Conservation (phyloP, 2,113 vertebrate species). For the Anolis carolinensis region DNA sequence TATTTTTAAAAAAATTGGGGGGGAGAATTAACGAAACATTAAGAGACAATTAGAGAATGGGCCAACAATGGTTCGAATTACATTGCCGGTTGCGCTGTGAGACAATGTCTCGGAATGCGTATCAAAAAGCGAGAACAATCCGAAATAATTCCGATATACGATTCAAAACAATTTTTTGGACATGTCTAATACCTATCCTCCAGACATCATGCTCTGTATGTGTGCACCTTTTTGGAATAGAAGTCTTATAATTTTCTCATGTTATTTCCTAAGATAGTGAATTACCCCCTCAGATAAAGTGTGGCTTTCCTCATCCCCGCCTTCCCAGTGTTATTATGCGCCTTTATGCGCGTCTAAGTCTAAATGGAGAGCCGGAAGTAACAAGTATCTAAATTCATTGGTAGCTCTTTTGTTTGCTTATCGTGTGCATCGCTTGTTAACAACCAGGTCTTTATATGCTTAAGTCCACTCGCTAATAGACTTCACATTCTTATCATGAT, state of each 20-base stretch:
- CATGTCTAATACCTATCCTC: not conserved
- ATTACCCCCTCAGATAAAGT: conserved; percentile 40
- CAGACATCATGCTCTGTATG: not conserved
- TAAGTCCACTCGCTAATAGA: conserved; percentile 62
- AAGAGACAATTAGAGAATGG: too few relatives aligned
- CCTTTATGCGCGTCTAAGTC: conserved; percentile 52
- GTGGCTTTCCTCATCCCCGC: not conserved
- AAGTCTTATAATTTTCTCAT: conserved; percentile 16
- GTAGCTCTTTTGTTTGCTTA: conserved; percentile 65
- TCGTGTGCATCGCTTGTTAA: conserved; percentile 54
- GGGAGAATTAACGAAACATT: too few relatives aligned
- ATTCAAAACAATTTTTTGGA: too few relatives aligned
- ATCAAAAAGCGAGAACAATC: too few relatives aligned
- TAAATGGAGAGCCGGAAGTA: conserved; percentile 47
- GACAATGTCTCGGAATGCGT: too few relatives aligned
- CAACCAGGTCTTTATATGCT: conserved; percentile 57
- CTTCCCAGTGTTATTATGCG: conserved; percentile 38
- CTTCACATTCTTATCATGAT: conserved; percentile 63
- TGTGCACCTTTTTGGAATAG: not conserved
- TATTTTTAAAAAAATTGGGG: too few relatives aligned
- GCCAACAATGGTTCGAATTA: too few relatives aligned
- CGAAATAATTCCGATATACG: too few relatives aligned
- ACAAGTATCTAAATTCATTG: conserved; percentile 66
- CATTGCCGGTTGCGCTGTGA: too few relatives aligned
- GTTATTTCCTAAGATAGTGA: not conserved